Evolutionary conservation across 2,888 invertebrate genomes (phyloP).

Genomic region (Drosophila robusta): DNA sequence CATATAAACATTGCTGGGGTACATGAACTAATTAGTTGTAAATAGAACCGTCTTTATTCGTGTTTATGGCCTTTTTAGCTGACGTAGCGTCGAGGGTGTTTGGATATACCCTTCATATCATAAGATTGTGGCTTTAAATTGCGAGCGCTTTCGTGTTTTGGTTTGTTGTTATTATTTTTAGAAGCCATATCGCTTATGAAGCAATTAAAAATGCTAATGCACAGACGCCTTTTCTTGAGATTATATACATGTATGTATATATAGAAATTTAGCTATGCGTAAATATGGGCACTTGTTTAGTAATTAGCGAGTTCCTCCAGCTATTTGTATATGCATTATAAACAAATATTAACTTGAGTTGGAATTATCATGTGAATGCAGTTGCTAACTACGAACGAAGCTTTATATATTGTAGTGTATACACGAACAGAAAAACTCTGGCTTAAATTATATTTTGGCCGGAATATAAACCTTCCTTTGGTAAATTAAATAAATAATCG

Average conservation of each 20-base stretch:
- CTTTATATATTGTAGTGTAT: too few relatives aligned
- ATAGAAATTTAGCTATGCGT: slow-evolving; percentile 6
- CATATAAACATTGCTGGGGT: slow-evolving; percentile 1
- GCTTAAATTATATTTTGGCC: background rate
- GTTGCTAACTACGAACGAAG: background rate
- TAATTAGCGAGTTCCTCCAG: slow-evolving; percentile 21
- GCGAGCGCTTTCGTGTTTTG: slow-evolving; percentile 21
- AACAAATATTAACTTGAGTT: background rate
- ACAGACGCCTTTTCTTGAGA: slow-evolving; percentile 17
- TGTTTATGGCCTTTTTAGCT: slow-evolving; percentile 15
- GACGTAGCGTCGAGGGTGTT: background rate
- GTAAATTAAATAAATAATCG: too few relatives aligned
- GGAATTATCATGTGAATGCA: background rate
- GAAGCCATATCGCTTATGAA: slow-evolving; percentile 38
- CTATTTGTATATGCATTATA: background rate
- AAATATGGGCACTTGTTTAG: slow-evolving; percentile 34
- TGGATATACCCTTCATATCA: slow-evolving; percentile 19
- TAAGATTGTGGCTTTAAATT: slow-evolving; percentile 15
- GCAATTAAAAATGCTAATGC: slow-evolving; percentile 46
- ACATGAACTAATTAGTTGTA: slow-evolving; percentile 7
- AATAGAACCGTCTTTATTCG: slow-evolving; percentile 8
- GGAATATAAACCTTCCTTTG: too few relatives aligned
- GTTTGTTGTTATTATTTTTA: slow-evolving; percentile 37
- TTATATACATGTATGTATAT: slow-evolving; percentile 12
- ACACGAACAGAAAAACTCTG: background rate